A percentile compares a stretch with the other conserved stretches of the same genome.
Conservation (phyloP, 2,113 vertebrate genomes). For the Dascyllus trimaculatus region DNA sequence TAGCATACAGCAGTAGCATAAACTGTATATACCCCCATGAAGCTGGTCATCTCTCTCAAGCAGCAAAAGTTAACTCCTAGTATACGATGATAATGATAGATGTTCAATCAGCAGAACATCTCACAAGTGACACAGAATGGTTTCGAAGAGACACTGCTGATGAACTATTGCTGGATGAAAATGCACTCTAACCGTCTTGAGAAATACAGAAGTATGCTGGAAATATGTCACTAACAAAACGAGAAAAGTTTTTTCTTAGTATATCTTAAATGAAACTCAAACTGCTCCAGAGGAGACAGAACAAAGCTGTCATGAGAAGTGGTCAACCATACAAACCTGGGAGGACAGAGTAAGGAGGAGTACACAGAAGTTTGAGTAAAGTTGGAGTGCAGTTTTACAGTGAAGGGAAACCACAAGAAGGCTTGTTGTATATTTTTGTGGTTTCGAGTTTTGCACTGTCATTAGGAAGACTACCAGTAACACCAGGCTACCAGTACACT, state of each 20-base stretch:
- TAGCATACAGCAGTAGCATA: background rate
- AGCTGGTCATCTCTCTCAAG: background rate
- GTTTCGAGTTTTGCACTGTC: background rate
- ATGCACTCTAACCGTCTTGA: too few species aligned
- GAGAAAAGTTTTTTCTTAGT: too few species aligned
- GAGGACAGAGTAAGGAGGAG: background rate
- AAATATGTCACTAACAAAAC: too few species aligned
- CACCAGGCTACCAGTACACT: conserved; percentile 12
- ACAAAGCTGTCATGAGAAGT: conserved; percentile 11
- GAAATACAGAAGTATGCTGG: too few species aligned
- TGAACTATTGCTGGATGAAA: too few species aligned
- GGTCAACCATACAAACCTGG: conserved; percentile 3
- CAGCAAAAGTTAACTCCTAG: background rate
- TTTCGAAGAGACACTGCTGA: too few species aligned
- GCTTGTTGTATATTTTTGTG: conserved; percentile 1
- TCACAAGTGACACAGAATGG: background rate
- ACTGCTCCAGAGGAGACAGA: background rate
- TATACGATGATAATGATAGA: background rate
- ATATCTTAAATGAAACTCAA: background rate
- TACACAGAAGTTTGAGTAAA: background rate
- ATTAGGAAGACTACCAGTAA: background rate
- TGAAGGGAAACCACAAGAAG: background rate
- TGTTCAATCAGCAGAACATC: too few species aligned
- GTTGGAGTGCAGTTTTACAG: conserved; percentile 14
- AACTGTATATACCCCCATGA: background rate